Base-by-base conservation (phyloP, 1,140 invertebrate species). In the Zophobas morio region DNA sequence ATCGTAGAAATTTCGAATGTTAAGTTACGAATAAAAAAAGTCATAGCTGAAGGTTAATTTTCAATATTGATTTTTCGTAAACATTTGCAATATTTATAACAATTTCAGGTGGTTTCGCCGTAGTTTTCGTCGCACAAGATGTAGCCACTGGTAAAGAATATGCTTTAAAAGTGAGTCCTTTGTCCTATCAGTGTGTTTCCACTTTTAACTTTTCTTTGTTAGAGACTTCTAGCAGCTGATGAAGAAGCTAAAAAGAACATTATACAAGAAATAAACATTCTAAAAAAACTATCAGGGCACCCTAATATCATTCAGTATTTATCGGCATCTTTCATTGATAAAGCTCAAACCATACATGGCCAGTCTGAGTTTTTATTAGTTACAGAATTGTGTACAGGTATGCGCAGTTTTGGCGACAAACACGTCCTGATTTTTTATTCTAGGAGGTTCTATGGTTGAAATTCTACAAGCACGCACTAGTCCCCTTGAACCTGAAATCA, bases 61-160 rank as follows among this genome's bases (percentile, higher is more conserved):
- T 79, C 51, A 74, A 66, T 83, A 82, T 85, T 82, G 79, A 81
- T 84, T 78, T 81, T 78, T 80, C 80, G 78, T 66, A 34, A 71
- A 74, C 72, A 51, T 73, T 66, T 79, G 20, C 60, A 84, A 70
- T 66, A 75, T 71, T 81, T 53, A 78, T 56, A 78, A 63, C 75
- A 74, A 78, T 83, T 86, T 91, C 81, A 98, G 96, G 96, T 91
- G 96, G 96, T 81, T 98, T 96, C 92, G 96, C 96, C 60, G 94
- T 96, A 89, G 96, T 98, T 63, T 98, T 95, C 90, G 93, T 96
- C 78, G 96, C 95, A 80, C 95, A 97, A 91, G 96, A 98, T 90
- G 86, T 94, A 74, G 90, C 92, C 74, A 92, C 91, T 79, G 94
- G 95, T 74, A 95, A 95, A 81, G 95, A 97, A 84, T 98, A 96